These are phyloP conservation scores for Bothrops jararaca DNA, from an alignment of 2,113 vertebrate genomes.

Conservation along the genomic window DNA sequence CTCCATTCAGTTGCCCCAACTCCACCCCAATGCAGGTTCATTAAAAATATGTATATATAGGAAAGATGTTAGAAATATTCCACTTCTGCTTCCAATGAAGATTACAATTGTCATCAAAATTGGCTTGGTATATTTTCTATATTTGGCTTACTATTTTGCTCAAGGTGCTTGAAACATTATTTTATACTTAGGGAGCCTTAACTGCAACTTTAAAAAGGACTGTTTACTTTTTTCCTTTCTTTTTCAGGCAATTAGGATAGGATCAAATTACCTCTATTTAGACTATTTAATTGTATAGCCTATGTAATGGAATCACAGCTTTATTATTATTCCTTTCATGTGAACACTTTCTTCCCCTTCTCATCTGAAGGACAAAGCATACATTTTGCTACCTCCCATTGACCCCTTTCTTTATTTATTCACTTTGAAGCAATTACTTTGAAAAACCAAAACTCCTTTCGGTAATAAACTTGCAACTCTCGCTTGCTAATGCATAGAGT, in stretches of 20 bases:
- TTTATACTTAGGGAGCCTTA: not conserved
- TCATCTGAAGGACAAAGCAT: not conserved
- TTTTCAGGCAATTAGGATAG: not conserved
- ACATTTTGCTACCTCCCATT: not conserved
- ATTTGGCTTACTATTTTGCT: not conserved
- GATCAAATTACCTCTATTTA: not conserved
- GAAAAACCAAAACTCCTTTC: not conserved
- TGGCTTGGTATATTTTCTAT: not conserved
- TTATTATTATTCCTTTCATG: not conserved
- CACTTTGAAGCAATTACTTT: not conserved
- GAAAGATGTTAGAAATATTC: not conserved
- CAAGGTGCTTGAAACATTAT: not conserved
- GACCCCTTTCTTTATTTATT: not conserved
- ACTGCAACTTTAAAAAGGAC: not conserved
- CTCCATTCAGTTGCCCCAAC: not conserved
- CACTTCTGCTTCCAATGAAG: not conserved
- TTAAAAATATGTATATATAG: not conserved
- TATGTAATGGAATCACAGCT: not conserved
- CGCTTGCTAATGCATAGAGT: not conserved
- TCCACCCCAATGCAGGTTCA: not conserved
- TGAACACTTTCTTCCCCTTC: not conserved
- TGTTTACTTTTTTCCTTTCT: slow-evolving; percentile 1
- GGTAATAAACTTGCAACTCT: slow-evolving; percentile 1
- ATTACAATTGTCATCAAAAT: not conserved
- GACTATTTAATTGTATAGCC: slow-evolving; percentile 1